Conservation (phyloP, 2,888 invertebrate species). For the Thereva nobilitata region DNA sequence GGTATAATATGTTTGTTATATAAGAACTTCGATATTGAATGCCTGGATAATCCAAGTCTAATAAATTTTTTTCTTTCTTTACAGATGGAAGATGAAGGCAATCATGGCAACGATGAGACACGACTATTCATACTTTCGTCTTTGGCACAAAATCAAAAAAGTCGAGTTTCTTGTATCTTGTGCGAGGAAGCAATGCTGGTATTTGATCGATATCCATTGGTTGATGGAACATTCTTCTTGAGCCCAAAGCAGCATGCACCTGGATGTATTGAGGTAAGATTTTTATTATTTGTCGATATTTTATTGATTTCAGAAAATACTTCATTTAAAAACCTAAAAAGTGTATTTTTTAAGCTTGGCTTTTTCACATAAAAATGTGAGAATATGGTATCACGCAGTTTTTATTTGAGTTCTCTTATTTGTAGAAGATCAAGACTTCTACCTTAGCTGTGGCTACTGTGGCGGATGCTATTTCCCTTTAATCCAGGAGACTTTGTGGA, state of each 20-base stretch:
- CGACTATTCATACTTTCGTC: conserved; percentile 94
- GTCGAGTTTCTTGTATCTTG: conserved; percentile 81
- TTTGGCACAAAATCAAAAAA: conserved; percentile 87
- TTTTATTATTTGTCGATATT: background rate
- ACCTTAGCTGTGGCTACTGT: no score
- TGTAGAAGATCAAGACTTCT: no score
- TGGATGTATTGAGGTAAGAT: conserved; percentile 81
- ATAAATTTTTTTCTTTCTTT: conserved; percentile 48
- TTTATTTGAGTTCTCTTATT: no score
- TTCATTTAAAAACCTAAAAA: background rate
- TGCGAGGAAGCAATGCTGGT: conserved; percentile 89
- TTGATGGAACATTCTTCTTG: conserved; percentile 97
- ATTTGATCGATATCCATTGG: conserved; percentile 95
- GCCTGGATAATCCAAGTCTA: background rate
- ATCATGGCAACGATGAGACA: conserved; percentile 97
- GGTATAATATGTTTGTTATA: background rate
- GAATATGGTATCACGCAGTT: no score
- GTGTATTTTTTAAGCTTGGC: no score
- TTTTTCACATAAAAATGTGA: no score
- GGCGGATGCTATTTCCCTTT: no score
- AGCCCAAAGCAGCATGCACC: conserved; percentile 90
- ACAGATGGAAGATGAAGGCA: conserved; percentile 97
- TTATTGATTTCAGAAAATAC: background rate
- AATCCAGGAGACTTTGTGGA: no score
- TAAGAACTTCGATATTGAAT: background rate